Evolutionary conservation across 2,113 vertebrate genomes (phyloP).

Genomic region (Myotis davidii): DNA sequence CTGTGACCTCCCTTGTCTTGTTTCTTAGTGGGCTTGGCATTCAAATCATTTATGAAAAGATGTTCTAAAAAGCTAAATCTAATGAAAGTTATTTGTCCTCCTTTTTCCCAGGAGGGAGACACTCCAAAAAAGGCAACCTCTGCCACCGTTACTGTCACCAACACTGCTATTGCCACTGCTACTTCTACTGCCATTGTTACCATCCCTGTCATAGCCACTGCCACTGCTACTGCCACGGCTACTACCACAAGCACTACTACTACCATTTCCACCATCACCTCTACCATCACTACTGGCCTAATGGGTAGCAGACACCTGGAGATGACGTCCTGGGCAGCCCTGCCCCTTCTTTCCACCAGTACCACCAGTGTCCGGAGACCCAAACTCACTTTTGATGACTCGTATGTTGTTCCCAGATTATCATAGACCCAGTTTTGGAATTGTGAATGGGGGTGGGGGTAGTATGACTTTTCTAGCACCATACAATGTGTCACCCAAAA

Average conservation of each 20-base stretch:
- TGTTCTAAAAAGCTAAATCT: slow-evolving; percentile 1
- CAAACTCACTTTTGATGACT: slow-evolving; percentile 94
- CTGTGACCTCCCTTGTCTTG: neutral
- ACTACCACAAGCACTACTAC: slow-evolving; percentile 74
- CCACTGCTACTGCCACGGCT: slow-evolving; percentile 55
- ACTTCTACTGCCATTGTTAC: slow-evolving; percentile 32
- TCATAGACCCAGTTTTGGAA: neutral
- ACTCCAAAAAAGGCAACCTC: slow-evolving; percentile 72
- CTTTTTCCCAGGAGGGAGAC: slow-evolving; percentile 82
- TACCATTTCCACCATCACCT: slow-evolving; percentile 74
- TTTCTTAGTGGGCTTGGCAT: neutral
- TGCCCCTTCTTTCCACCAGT: slow-evolving; percentile 86
- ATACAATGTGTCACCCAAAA: neutral
- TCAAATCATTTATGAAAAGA: slow-evolving; percentile 46
- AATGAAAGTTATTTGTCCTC: slow-evolving; percentile 60
- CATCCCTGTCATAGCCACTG: neutral
- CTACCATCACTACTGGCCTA: slow-evolving; percentile 81
- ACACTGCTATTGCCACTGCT: slow-evolving; percentile 53
- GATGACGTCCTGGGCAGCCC: slow-evolving; percentile 90
- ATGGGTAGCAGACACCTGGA: slow-evolving; percentile 92
- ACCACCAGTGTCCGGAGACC: slow-evolving; percentile 91
- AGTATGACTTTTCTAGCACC: neutral
- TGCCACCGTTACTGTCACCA: slow-evolving; percentile 51
- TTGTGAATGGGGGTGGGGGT: neutral
- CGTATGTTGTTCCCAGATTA: slow-evolving; percentile 86